These are phyloP conservation scores for Psittacula derbiana DNA, from an alignment of 2,797 vertebrate species.

Conservation along the genomic window DNA sequence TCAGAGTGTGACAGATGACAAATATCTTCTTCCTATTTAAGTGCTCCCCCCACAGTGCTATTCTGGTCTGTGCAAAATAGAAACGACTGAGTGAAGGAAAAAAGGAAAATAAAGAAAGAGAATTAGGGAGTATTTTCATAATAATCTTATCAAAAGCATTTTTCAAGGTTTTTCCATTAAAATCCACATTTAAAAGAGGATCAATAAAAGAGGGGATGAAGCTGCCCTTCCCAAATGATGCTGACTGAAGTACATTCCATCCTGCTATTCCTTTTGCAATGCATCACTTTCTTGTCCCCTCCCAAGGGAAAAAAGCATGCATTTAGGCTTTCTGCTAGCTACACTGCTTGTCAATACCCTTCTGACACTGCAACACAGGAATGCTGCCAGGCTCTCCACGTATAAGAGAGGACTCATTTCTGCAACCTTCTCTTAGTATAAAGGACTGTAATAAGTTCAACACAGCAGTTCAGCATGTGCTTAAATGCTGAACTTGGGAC, in stretches of 20 bases:
- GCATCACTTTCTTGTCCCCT: neutral
- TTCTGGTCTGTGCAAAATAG: slow-evolving; percentile 48
- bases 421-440: neutral
- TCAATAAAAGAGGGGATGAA: neutral
- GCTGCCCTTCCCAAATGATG: neutral
- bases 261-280: neutral
- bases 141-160: neutral
- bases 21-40: slow-evolving; percentile 55
- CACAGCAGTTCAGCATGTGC: neutral
- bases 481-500: neutral
- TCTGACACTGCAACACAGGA: neutral
- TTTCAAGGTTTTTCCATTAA: slow-evolving; percentile 41
- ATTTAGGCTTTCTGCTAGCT: neutral
- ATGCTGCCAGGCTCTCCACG: neutral
- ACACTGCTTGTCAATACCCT: neutral
- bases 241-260: neutral
- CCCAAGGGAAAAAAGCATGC: neutral
- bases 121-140: neutral
- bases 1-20: slow-evolving; percentile 57
- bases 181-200: neutral
- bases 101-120: too few relatives aligned
- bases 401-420: neutral
- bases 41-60: slow-evolving; percentile 50
- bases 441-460: neutral
- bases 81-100: neutral